Evolutionary conservation across 37 sponge, comb jelly and placozoan species (phyloP).

Genomic region (Amphimedon queenslandica): DNA sequence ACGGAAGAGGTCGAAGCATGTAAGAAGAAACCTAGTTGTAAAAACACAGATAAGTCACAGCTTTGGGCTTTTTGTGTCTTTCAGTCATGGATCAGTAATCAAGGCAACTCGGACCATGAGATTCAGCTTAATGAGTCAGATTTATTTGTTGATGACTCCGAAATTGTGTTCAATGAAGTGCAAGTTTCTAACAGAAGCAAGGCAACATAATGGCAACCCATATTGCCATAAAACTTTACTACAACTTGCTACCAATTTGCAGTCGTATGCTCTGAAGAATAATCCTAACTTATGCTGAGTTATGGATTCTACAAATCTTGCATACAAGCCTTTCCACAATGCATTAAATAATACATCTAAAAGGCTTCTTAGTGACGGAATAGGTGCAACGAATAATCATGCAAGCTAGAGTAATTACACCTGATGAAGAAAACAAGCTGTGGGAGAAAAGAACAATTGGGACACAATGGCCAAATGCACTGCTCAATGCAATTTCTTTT

Average conservation of each 20-base stretch:
- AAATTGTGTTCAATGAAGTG: background rate
- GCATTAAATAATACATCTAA: constrained; percentile 4
- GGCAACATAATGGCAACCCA: background rate
- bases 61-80: background rate
- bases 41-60: background rate
- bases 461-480: background rate
- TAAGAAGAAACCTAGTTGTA: background rate
- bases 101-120: background rate
- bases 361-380: background rate
- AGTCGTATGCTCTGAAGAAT: background rate
- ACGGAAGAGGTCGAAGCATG: background rate
- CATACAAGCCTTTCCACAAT: background rate
- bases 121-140: background rate
- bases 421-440: background rate
- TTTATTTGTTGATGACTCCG: background rate
- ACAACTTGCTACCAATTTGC: background rate
- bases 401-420: background rate
- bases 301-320: background rate
- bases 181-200: background rate
- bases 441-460: background rate
- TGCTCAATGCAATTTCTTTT: constrained; percentile 3
- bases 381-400: background rate
- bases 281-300: background rate
- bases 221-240: background rate
- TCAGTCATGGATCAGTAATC: background rate